Evolutionary conservation across 1,140 invertebrate species (phyloP), one percentile per base, ranked within the genome.

Genomic region (Drosophila truncata): DNA sequence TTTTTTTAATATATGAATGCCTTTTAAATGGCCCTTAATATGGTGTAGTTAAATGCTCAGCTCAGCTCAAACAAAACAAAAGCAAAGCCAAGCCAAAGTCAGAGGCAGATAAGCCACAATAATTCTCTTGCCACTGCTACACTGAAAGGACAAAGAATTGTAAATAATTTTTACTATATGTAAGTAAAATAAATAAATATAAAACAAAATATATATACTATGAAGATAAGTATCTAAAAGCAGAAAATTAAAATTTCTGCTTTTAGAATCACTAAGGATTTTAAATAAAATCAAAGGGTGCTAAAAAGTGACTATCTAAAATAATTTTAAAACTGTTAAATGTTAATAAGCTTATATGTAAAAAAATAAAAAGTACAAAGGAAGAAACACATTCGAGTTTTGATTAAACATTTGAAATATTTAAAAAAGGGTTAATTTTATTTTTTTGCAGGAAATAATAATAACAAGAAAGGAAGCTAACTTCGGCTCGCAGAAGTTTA

Each of bases 21-120:
- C 35, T 39, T 77, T 80, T 80, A 77, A 85, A 64, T 77, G 62
- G 29, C 6, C 82, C 59, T 71, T 82, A 69, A 72, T 72, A 82
- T 71, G 70, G 66, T 69, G 77, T 75, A 71, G 71, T 86, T 69
- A 86, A 85, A 82, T 37, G 31, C 31, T 52, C 59, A 7, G 29
- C 18, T 58, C 58, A 81, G 77, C 77, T 85, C 33, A 61, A 66
- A 65, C 69, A 70, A 82, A 80, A 59, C 49, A 70, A 70, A 54
- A 65, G 41, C 62, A 62, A 80, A 64, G 37, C 46, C 67, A 44
- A 64, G 47, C 18, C n/a, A 18, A 41, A 44, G 50, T 16, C 62
- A 18, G 16, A 39, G 2, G 10, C 61, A 64, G 79, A 86, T 86
- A 87, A 86, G 54, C 52, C 41, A 18, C n/a, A 23, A 20, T 44